Percentiles rank a stretch among this genome's conserved stretches.
phyloP scores from a whole-genome alignment of 1,140 invertebrate species.

The Bilobella aurantiaca region DNA sequence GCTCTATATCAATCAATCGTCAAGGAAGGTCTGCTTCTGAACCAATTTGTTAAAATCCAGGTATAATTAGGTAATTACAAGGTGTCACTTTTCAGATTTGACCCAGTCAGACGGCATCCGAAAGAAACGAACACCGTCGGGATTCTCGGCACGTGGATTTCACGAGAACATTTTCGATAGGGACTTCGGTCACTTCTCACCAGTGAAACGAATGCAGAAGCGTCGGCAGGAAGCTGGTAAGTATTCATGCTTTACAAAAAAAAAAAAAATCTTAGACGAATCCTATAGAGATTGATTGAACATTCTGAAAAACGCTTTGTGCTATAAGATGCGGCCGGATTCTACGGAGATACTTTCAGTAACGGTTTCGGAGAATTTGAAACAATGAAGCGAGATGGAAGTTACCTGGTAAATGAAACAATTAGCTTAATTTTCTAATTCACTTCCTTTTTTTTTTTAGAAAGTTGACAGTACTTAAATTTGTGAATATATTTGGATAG shows the following conservation, averaged over 20 bases:
- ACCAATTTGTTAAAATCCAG: no score
- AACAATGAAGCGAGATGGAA: constrained; percentile 37
- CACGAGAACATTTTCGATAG: constrained; percentile 44
- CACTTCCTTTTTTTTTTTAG: no score
- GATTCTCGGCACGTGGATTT: constrained; percentile 41
- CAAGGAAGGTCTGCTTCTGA: no score
- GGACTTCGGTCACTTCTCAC: constrained; percentile 35
- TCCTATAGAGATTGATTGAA: neutral
- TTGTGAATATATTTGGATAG: no score
- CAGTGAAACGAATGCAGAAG: constrained; percentile 30
- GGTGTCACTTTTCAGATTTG: neutral
- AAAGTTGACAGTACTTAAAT: no score
- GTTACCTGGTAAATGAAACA: neutral
- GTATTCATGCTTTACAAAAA: neutral
- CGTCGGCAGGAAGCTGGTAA: constrained; percentile 24
- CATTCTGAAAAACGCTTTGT: neutral
- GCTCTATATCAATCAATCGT: no score
- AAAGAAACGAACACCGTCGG: constrained; percentile 31
- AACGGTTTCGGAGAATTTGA: constrained; percentile 41
- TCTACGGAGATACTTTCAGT: constrained; percentile 40
- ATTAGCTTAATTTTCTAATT: constrained; percentile 15
- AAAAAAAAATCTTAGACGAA: neutral
- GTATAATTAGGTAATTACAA: no score
- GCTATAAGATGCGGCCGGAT: constrained; percentile 34
- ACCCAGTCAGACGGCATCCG: neutral